Percentiles rank a stretch among this genome's conserved stretches.
Conservation (phyloP, 35 echinoderm and acorn worm genomes). For the Lytechinus pictus region DNA sequence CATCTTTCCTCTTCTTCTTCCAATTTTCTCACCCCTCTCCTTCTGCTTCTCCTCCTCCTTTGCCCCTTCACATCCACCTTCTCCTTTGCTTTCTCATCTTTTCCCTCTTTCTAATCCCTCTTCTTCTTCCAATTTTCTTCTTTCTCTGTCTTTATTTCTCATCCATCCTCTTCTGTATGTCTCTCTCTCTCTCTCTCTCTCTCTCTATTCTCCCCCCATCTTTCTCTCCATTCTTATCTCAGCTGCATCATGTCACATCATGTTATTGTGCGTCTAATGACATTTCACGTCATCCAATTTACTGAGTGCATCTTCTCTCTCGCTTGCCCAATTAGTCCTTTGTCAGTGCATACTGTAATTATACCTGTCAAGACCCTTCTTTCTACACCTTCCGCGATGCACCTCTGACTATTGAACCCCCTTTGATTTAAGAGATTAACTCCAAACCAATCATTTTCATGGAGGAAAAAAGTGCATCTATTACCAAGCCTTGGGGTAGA, state of each 20-base stretch:
- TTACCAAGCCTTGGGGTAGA: not conserved
- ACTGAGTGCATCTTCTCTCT: not conserved
- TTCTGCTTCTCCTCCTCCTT: no score
- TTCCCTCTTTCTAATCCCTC: no score
- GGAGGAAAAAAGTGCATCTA: not conserved
- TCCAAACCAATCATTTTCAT: not conserved
- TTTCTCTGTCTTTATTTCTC: no score
- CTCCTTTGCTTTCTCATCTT: no score
- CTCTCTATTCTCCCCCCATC: not conserved
- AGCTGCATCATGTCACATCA: conserved; percentile 17
- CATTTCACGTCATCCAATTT: conserved; percentile 19
- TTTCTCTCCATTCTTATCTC: not conserved
- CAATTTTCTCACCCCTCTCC: no score
- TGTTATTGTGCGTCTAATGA: not conserved
- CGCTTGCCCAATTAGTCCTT: not conserved
- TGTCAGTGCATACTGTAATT: conserved; percentile 2
- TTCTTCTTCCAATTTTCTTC: no score
- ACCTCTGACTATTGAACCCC: not conserved
- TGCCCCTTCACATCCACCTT: no score
- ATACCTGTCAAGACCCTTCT: not conserved
- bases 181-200: not conserved
- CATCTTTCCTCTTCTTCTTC: no score
- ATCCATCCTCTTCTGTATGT: not conserved
- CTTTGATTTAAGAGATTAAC: not conserved
- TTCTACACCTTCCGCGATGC: not conserved